A percentile compares a stretch with the other conserved stretches of the same genome.
These are phyloP conservation scores for Simalia tracyae DNA, from an alignment of 2,797 vertebrate species.

Conservation along the genomic window DNA sequence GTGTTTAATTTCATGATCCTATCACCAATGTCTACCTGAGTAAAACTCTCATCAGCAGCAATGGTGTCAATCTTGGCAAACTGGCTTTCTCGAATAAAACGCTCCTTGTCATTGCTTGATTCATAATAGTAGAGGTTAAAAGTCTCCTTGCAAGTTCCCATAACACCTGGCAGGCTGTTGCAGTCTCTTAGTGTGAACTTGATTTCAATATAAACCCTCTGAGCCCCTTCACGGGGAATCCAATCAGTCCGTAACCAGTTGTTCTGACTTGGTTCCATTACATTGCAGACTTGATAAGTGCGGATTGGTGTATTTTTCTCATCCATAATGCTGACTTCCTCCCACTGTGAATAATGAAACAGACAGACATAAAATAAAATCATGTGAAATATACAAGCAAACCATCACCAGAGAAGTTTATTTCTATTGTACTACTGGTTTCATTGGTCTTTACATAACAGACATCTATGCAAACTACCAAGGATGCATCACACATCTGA, in stretches of 20 bases:
- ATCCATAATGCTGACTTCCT: constrained; percentile 98
- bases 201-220: constrained; percentile 95
- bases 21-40: constrained; percentile 97
- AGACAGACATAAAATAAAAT: constrained; percentile 23
- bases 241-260: constrained; percentile 98
- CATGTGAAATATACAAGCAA: constrained; percentile 28
- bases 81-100: constrained; percentile 89
- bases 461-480: neutral
- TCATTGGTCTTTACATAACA: neutral
- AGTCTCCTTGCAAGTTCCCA: constrained; percentile 98
- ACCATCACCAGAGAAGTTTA: neutral
- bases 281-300: constrained; percentile 98
- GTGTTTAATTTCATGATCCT: constrained; percentile 98
- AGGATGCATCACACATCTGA: neutral
- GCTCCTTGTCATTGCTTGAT: constrained; percentile 92
- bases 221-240: constrained; percentile 91
- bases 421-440: neutral
- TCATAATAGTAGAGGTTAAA: constrained; percentile 98
- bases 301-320: constrained; percentile 97
- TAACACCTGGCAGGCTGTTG: constrained; percentile 95
- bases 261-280: constrained; percentile 96
- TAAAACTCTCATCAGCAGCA: constrained; percentile 96
- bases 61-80: constrained; percentile 96
- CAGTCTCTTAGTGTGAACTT: constrained; percentile 97
- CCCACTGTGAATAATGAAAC: constrained; percentile 84